Evolutionary conservation across 2,888 invertebrate genomes (phyloP).

Genomic region (Thymelicus sylvestris): DNA sequence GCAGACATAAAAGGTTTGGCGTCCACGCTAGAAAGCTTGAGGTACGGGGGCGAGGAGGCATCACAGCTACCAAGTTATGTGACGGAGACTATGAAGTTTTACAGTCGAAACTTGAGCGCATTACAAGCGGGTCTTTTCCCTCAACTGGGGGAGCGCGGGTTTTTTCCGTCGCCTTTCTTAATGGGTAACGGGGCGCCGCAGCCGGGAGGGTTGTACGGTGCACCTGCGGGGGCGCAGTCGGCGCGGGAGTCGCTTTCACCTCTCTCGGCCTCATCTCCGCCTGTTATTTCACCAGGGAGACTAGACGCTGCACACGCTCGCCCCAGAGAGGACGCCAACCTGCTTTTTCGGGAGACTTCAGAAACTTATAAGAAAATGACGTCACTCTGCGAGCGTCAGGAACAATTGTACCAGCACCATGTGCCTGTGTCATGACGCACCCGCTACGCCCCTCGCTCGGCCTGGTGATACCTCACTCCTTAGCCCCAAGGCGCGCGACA

Average conservation of each 20-base stretch:
- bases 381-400: slow-evolving; percentile 80
- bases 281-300: slow-evolving; percentile 76
- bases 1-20: slow-evolving; percentile 88
- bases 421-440: slow-evolving; percentile 83
- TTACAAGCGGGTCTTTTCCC: slow-evolving; percentile 76
- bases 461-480: slow-evolving; percentile 73
- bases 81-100: slow-evolving; percentile 81
- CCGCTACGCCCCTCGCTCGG: slow-evolving; percentile 65
- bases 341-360: slow-evolving; percentile 83
- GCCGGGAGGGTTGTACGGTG: slow-evolving; percentile 68
- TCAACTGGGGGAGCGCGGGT: slow-evolving; percentile 71
- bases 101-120: slow-evolving; percentile 75
- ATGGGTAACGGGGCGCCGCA: slow-evolving; percentile 72
- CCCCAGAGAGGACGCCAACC: slow-evolving; percentile 73
- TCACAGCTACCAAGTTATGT: slow-evolving; percentile 76
- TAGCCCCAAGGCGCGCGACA: slow-evolving; percentile 58
- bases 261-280: slow-evolving; percentile 77
- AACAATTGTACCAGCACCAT: slow-evolving; percentile 82
- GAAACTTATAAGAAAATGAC: slow-evolving; percentile 83
- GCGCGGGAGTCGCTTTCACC: slow-evolving; percentile 78
- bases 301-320: slow-evolving; percentile 76
- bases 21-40: slow-evolving; percentile 86
- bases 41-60: slow-evolving; percentile 78
- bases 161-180: slow-evolving; percentile 75
- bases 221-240: slow-evolving; percentile 71